Conservation (phyloP, 2,797 vertebrate genomes). For the Hybognathus amarus region DNA sequence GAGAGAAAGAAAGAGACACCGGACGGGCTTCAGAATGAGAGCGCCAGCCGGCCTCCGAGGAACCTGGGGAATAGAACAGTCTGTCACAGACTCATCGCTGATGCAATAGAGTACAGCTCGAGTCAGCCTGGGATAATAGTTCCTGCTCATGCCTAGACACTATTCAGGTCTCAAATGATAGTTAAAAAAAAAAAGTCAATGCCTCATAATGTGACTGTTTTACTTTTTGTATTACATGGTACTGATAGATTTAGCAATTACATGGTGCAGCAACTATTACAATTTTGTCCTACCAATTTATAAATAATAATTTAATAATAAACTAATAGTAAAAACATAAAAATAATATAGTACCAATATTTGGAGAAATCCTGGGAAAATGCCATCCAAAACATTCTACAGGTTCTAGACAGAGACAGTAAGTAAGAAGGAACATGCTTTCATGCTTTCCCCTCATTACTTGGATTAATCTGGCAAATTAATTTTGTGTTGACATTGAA, state of each 20-base stretch:
- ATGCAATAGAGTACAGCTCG: constrained; percentile 26
- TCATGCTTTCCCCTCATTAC: constrained; percentile 42
- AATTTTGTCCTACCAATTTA: neutral
- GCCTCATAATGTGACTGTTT: neutral
- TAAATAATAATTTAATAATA: neutral
- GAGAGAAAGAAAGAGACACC: constrained; percentile 44
- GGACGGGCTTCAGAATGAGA: constrained; percentile 47
- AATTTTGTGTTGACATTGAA: constrained; percentile 44
- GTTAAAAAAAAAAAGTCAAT: neutral
- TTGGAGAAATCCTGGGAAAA: neutral
- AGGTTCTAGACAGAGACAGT: constrained; percentile 5
- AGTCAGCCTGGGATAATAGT: constrained; percentile 25
- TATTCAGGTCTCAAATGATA: neutral
- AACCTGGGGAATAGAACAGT: constrained; percentile 40
- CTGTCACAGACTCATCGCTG: constrained; percentile 33
- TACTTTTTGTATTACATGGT: constrained; percentile 9
- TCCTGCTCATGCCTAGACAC: constrained; percentile 10
- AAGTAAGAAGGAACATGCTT: neutral
- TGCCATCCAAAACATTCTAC: neutral
- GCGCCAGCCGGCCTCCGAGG: constrained; percentile 37
- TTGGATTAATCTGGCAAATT: constrained; percentile 55
- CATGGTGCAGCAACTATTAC: neutral
- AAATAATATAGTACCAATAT: neutral
- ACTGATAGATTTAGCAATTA: neutral
- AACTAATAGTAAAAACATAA: neutral